These are phyloP conservation scores for Pseudopodoces humilis DNA, from an alignment of 2,113 vertebrate species.

Conservation along the genomic window DNA sequence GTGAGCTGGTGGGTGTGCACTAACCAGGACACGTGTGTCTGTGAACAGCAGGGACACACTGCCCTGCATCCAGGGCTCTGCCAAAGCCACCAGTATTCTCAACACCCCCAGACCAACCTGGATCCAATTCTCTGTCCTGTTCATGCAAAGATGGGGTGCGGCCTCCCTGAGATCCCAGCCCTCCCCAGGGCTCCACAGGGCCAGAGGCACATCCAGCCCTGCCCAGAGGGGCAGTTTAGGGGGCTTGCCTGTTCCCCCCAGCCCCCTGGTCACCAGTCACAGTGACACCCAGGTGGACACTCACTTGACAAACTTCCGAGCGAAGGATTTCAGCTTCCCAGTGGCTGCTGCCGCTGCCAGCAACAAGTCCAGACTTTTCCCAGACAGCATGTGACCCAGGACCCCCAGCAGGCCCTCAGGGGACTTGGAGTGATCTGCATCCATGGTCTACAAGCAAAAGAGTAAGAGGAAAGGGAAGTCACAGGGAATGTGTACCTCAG, in stretches of 20 bases:
- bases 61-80: background rate
- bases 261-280: background rate
- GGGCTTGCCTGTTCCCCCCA: background rate
- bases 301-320: slow-evolving; percentile 97
- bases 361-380: slow-evolving; percentile 93
- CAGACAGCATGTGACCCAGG: slow-evolving; percentile 96
- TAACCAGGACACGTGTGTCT: background rate
- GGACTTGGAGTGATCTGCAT: slow-evolving; percentile 97
- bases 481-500: background rate
- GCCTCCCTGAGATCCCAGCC: background rate
- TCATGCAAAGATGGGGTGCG: fast-evolving
- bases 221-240: background rate
- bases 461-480: background rate
- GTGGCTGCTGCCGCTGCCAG: slow-evolving; percentile 94
- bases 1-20: fast-evolving
- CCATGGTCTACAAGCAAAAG: slow-evolving; percentile 84
- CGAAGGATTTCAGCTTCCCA: slow-evolving; percentile 95
- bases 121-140: background rate
- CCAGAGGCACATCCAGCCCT: background rate
- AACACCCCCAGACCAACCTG: background rate
- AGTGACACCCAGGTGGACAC: background rate
- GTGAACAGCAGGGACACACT: background rate
- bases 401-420: slow-evolving; percentile 94
- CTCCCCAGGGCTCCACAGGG: background rate
- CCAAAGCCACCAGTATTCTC: background rate